These are phyloP conservation scores for Ageneiosus marmoratus DNA, from an alignment of 2,113 vertebrate genomes.

Conservation along the genomic window DNA sequence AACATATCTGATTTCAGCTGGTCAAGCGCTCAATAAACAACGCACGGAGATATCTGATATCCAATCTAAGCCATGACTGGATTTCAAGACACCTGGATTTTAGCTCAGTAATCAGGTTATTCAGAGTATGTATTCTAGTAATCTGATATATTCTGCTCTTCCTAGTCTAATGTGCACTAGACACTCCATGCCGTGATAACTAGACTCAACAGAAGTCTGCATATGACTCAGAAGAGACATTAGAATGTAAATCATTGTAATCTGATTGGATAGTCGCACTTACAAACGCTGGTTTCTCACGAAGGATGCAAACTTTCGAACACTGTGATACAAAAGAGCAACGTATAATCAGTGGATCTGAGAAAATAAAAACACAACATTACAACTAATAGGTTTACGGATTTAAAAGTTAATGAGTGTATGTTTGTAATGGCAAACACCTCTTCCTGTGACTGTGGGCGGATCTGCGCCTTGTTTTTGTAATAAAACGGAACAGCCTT, in stretches of 20 bases:
- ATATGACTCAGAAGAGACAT: not conserved
- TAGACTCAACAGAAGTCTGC: not conserved
- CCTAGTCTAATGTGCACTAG: not conserved
- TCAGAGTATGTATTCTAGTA: not conserved
- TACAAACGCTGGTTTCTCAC: not conserved
- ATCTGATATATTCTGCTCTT: slow-evolving; percentile 5
- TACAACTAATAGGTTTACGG: too few species aligned
- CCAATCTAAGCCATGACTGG: not conserved
- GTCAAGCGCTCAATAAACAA: slow-evolving; percentile 1
- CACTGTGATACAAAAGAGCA: not conserved
- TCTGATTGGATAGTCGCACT: not conserved
- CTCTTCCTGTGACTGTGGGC: not conserved
- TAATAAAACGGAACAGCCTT: not conserved
- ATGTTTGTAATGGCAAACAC: not conserved
- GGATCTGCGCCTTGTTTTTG: not conserved
- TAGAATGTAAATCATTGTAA: not conserved
- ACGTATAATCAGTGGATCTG: not conserved
- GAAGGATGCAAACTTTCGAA: not conserved
- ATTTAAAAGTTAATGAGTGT: not conserved
- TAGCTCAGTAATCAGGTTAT: slow-evolving; percentile 19
- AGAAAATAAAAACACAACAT: not conserved
- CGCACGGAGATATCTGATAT: slow-evolving; percentile 11
- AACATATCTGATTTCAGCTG: slow-evolving; percentile 4
- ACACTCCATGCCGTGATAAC: not conserved
- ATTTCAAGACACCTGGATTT: slow-evolving; percentile 19